Evolutionary conservation across 1,140 invertebrate species (phyloP), one percentile per base, ranked within the genome.

Genomic region (Drosophila kurseongensis): DNA sequence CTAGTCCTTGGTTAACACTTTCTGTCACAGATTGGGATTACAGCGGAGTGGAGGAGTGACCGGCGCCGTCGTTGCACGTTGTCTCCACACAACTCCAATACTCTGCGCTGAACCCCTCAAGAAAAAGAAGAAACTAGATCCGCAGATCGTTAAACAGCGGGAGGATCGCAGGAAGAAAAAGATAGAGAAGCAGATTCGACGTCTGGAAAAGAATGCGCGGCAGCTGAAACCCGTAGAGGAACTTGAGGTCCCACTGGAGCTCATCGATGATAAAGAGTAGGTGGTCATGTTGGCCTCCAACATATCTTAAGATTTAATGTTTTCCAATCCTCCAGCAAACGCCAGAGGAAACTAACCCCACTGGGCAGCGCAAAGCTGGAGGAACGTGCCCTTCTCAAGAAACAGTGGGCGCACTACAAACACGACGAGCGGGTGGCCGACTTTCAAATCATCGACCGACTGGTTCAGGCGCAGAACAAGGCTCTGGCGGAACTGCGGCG

Each of bases 51-150:
- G 42, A 7, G 40, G 16, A 5, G n/a, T 65, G 0, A 55, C 78
- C 48, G 36, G 65, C 27, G 18, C 27, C 4, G 23, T 56, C 0
- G 16, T 73, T 5, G n/a, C 71, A 48, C 81, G 85, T 7, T 69
- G 50, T 9, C 66, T 92, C 5, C 91, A 92, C 27, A 78, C 76
- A 42, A 82, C 90, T 3, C 74, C 90, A 0, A 61, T 86, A 8
- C 66, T 92, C 7, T 92, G 69, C 84, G 96, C 94, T 36, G 97
- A 98, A 92, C 97, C 97, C 3, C 92, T 98, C 71, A 98, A 97
- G 91, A 98, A 97, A 92, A 98, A 97, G 92, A 98, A 96, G 88
- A 96, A 94, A 88, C 60, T 98, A 5, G 97, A 98, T 94, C 97
- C 97, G 29, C 93, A 94, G 12, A 93, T 98, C 32, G 71, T 97